Percentiles rank a stretch among this genome's conserved stretches.
phyloP scores from a whole-genome alignment of 2,797 vertebrate species.

The Pterois miles region DNA sequence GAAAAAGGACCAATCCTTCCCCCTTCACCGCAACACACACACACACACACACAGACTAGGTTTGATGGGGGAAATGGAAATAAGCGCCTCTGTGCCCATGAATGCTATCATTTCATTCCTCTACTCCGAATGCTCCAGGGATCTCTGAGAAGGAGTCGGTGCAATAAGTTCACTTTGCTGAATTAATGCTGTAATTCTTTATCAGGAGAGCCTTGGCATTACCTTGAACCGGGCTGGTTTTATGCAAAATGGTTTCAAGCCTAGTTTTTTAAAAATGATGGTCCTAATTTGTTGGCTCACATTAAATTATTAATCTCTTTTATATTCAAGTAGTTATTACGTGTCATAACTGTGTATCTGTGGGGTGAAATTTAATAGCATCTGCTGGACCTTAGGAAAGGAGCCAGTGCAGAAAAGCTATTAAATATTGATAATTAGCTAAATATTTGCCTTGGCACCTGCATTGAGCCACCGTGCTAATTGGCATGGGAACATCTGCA shows the following conservation, averaged over 20 bases:
- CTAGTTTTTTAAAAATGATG: constrained; percentile 92
- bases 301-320: constrained; percentile 99
- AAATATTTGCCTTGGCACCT: constrained; percentile 98
- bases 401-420: constrained; percentile 90
- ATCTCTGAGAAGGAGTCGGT: constrained; percentile 93
- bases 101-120: constrained; percentile 95
- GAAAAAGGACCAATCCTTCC: constrained; percentile 49
- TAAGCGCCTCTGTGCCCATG: constrained; percentile 89
- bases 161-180: constrained; percentile 99
- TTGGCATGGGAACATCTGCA: constrained; percentile 82
- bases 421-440: constrained; percentile 99
- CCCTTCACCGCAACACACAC: constrained; percentile 19
- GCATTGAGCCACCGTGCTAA: constrained; percentile 90
- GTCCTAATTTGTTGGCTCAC: constrained; percentile 99
- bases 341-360: constrained; percentile 99
- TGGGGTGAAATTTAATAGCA: constrained; percentile 99
- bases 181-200: constrained; percentile 99
- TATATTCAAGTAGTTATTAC: constrained; percentile 99
- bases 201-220: constrained; percentile 89
- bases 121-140: constrained; percentile 96
- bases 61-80: constrained; percentile 88
- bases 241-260: constrained; percentile 99
- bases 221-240: constrained; percentile 96
- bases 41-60: constrained; percentile 34
- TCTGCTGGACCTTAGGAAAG: constrained; percentile 97